Conservation (phyloP, 2,113 vertebrate genomes). For the Aphyosemion australe region DNA sequence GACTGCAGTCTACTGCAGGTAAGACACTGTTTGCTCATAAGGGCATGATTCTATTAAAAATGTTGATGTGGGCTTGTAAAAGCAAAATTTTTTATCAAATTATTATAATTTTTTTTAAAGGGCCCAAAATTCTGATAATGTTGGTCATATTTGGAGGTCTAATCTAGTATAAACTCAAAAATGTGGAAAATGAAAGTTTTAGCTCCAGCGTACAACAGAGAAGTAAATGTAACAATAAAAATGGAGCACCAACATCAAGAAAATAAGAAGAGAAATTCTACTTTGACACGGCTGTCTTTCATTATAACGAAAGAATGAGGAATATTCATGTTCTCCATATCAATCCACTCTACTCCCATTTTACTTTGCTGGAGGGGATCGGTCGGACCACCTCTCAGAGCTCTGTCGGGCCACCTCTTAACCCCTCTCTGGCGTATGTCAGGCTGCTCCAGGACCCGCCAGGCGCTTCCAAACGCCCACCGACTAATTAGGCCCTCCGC, state of each 20-base stretch:
- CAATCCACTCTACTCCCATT: slow-evolving; percentile 50
- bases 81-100: no score
- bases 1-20: no score
- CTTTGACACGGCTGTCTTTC: slow-evolving; percentile 30
- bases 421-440: slow-evolving; percentile 65
- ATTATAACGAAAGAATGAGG: slow-evolving; percentile 32
- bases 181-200: not conserved
- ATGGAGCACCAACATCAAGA: slow-evolving; percentile 21
- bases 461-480: slow-evolving; percentile 65
- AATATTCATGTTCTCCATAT: slow-evolving; percentile 50
- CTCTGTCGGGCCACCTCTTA: slow-evolving; percentile 69
- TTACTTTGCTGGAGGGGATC: slow-evolving; percentile 51
- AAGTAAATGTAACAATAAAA: slow-evolving; percentile 13
- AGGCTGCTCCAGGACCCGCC: slow-evolving; percentile 55
- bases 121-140: no score
- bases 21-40: no score
- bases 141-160: not conserved
- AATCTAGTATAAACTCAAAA: not conserved
- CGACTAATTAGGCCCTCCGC: slow-evolving; percentile 79
- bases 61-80: no score
- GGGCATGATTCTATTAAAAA: no score
- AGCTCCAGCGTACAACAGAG: slow-evolving; percentile 5
- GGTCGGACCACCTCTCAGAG: slow-evolving; percentile 59
- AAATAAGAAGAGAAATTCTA: slow-evolving; percentile 1
- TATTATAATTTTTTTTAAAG: no score